phyloP scores from a whole-genome alignment of 1,140 invertebrate species.

The Paraescarpia echinospica region DNA sequence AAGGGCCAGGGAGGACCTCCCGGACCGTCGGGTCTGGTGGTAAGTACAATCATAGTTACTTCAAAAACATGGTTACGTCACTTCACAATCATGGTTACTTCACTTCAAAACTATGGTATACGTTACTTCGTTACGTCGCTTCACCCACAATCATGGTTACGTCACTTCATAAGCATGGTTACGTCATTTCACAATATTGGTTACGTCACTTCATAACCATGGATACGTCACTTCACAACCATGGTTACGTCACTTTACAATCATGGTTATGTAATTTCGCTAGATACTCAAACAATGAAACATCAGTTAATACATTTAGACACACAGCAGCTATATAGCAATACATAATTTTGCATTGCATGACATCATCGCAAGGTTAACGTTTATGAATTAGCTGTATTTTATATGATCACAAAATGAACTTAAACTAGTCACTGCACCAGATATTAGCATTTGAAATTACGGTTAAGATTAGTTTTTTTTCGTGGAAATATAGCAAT shows the following conservation, averaged over 20 bases:
- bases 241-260: neutral
- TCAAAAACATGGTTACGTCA: too few species aligned
- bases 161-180: too few species aligned
- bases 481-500: too few species aligned
- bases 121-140: too few species aligned
- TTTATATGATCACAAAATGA: neutral
- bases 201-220: too few species aligned
- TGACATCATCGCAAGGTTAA: neutral
- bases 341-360: neutral
- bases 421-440: neutral
- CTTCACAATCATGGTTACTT: too few species aligned
- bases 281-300: neutral
- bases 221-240: too few species aligned
- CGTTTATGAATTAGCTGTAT: neutral
- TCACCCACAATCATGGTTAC: neutral
- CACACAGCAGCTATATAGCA: neutral
- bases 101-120: too few species aligned
- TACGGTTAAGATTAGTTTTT: too few species aligned
- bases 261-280: neutral
- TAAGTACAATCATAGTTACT: neutral
- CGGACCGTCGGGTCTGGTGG: constrained; percentile 5
- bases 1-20: constrained; percentile 15
- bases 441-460: neutral
- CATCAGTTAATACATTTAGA: neutral
- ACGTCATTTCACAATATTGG: too few species aligned